Percentiles rank a stretch among this genome's conserved stretches.
These are phyloP conservation scores for Stomatorhinus ivindoensis DNA, from an alignment of 2,113 vertebrate species.

Conservation along the genomic window DNA sequence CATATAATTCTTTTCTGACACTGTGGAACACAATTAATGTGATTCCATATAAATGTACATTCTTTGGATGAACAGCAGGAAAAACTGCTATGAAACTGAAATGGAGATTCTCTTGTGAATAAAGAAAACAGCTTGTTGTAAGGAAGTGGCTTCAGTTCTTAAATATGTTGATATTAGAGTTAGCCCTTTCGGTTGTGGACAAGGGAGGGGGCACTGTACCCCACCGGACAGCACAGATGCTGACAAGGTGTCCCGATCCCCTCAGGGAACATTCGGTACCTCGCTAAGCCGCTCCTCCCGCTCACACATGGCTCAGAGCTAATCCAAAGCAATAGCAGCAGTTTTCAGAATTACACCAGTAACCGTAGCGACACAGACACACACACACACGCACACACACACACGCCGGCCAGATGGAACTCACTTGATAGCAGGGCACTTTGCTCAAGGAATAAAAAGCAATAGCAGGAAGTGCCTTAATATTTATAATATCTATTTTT, in stretches of 20 bases:
- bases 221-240: not conserved
- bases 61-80: not conserved
- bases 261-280: not conserved
- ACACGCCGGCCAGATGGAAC: not conserved
- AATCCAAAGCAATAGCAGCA: not conserved
- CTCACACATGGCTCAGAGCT: not conserved
- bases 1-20: not conserved
- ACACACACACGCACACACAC: not conserved
- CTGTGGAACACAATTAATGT: not conserved
- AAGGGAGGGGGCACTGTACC: not conserved
- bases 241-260: not conserved
- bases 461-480: not conserved
- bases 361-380: not conserved
- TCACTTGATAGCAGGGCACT: slow-evolving; percentile 4
- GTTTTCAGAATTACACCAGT: not conserved
- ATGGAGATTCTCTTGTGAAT: not conserved
- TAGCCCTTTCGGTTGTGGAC: not conserved
- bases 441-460: slow-evolving; percentile 7
- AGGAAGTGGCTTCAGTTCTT: not conserved
- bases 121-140: not conserved
- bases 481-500: not conserved
- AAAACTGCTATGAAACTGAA: not conserved
- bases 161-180: not conserved
- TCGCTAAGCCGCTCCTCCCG: not conserved
- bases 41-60: not conserved